Evolutionary conservation across 2,888 invertebrate species (phyloP), one percentile per base, ranked within the genome.

Genomic region (Pseudococcus viburni): DNA sequence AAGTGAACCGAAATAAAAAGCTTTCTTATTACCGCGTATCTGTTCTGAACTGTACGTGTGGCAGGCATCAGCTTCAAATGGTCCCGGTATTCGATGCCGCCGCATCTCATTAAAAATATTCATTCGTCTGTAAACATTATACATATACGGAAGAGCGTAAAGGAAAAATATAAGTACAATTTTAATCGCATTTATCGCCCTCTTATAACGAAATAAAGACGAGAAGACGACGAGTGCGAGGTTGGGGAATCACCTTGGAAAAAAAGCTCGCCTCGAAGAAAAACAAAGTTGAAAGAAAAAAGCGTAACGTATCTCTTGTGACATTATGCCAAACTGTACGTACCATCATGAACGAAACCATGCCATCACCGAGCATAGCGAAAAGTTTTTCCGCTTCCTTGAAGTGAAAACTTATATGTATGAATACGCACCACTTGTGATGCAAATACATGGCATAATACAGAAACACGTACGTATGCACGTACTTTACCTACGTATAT

Each of bases 61-160:
- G 5, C 11, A 51, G 15, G 51, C 51, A 51, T 51, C 17, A 17
- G 51, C 17, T 51, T 17, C 51, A 51, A 51, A 51, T 15, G 51
- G 11, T 64, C 1, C 12, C 7, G 22, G 19, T 64, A n/a, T 64
- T 64, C 22, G 64, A 64, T 22, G 12, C 7, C 22, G 64, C 22
- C 64, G 64, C 64, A 64, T 64, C 64, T 64, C 64, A 22, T 64
- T 64, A 64, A 64, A 64, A 64, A 64, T 64, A 64, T 64, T 64
- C 8, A 5, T 64, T 64, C 64, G 12, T 22, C 64, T 64, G 64
- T 64, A 22, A 64, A 64, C 22, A 22, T 22, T 22, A 7, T 5
- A 7, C 12, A 19, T 33, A 33, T 33, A 33, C 64, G 12, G 64
- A 64, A 64, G 22, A 64, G 19, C 26, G 3, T 3, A 22, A 19